Evolutionary conservation across 2,888 invertebrate genomes (phyloP).

Genomic region (Campaea margaritaria): DNA sequence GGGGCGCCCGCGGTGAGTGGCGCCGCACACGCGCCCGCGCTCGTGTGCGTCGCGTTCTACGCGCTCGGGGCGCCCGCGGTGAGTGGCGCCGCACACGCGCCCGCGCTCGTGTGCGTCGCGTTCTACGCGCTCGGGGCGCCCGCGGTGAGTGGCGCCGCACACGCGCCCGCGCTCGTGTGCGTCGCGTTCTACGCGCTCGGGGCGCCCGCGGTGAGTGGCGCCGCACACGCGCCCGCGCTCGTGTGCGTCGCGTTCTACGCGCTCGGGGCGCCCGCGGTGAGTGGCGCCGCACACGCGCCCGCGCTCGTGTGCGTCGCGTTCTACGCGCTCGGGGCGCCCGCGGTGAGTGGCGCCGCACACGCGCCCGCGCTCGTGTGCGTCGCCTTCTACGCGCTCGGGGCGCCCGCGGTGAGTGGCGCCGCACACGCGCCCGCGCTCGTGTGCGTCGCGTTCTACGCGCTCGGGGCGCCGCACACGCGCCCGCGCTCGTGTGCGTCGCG

Average conservation of each 20-base stretch:
- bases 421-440: slow-evolving; percentile 93
- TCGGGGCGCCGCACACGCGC: slow-evolving; percentile 93
- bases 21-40: slow-evolving; percentile 87
- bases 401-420: no score
- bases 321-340: slow-evolving; percentile 92
- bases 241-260: no score
- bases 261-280: no score
- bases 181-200: slow-evolving; percentile 91
- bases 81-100: slow-evolving; percentile 48
- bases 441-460: slow-evolving; percentile 95
- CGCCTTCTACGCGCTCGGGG: no score
- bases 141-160: no score
- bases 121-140: no score
- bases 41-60: slow-evolving; percentile 94
- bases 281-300: slow-evolving; percentile 82
- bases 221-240: background rate
- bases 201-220: slow-evolving; percentile 90
- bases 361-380: background rate
- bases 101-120: no score
- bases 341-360: slow-evolving; percentile 83
- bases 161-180: slow-evolving; percentile 95
- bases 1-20: no score
- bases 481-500: slow-evolving; percentile 93
- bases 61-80: slow-evolving; percentile 93
- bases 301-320: slow-evolving; percentile 94